Evolutionary conservation across 2,113 vertebrate species (phyloP).

Genomic region (Toxotes chatareus): DNA sequence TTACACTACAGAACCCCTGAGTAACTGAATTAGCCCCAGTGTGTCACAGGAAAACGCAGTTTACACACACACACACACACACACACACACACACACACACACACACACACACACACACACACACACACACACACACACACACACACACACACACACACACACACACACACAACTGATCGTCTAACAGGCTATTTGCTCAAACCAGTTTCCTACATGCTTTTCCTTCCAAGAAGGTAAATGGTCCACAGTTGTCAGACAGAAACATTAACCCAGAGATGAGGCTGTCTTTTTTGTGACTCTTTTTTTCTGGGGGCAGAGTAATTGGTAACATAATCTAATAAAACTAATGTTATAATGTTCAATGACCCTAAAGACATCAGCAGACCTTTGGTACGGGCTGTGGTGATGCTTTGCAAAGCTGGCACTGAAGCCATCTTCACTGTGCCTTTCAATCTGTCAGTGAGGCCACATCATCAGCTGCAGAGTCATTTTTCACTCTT

Average conservation of each 20-base stretch:
- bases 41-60: slow-evolving; percentile 61
- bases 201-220: slow-evolving; percentile 23
- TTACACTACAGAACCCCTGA: slow-evolving; percentile 74
- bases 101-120: slow-evolving; percentile 23
- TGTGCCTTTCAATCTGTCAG: neutral
- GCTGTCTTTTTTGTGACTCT: neutral
- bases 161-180: slow-evolving; percentile 28
- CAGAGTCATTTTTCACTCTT: neutral
- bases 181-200: slow-evolving; percentile 44
- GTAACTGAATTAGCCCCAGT: slow-evolving; percentile 77
- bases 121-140: slow-evolving; percentile 17
- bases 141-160: slow-evolving; percentile 17
- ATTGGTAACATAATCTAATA: neutral
- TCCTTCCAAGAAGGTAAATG: slow-evolving; percentile 27
- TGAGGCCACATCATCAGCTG: neutral
- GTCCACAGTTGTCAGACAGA: slow-evolving; percentile 11
- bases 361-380: neutral
- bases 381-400: neutral
- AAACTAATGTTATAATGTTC: neutral
- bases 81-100: slow-evolving; percentile 18
- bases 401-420: neutral
- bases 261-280: slow-evolving; percentile 9
- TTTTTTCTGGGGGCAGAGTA: neutral
- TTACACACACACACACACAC: slow-evolving; percentile 19
- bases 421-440: neutral